Evolutionary conservation across 2,888 invertebrate genomes (phyloP), one percentile per base, ranked within the genome.

Genomic region (Mesochorus sp.): DNA sequence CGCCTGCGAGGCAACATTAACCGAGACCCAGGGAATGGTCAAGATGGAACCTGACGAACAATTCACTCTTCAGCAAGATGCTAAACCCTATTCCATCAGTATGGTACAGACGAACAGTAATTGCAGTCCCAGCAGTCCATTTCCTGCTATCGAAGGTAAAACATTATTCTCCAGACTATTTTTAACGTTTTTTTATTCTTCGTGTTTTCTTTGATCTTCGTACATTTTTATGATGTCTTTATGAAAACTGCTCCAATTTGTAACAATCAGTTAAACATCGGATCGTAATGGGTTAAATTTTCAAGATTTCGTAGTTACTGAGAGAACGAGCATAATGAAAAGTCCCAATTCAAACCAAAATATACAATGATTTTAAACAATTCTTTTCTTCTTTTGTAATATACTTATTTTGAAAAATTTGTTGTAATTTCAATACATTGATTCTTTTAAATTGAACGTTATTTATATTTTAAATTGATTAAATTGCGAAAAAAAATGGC

Each of bases 1-100:
- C 57, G 88, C 89, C 10, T 90, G 90, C 80, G 91, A 91, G 76
- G 90, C 91, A 0, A 91, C 91, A 26, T 82, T 91, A 21, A 90
- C 91, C 12, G 91, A 91, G 75, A 87, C 90, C 26, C 87, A 82
- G 42, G 91, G 91, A n/a, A 85, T 89, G 86, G 91, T 91, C 1
- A 91, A 91, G 77, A 89, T 91, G 88, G 91, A 91, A 67, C 91
- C 91, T 0, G 91, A 91, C 67, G 91, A 91, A 51, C 89, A 89
- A 28, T 90, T 90, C 67, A 79, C 87, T 70, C 86, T 87, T n/a
- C 88, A 88, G 8, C 87, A 87, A 5, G 89, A 88, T 0, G 80
- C 83, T 8, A 91, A 91, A 73, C 91, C 90, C 1, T 91, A 88
- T 80, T 89, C 91, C 10, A 90, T 91, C 79, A 90, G 88, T 82